Base-by-base conservation (phyloP, 2,888 invertebrate species). In the Xylophagus ater region DNA sequence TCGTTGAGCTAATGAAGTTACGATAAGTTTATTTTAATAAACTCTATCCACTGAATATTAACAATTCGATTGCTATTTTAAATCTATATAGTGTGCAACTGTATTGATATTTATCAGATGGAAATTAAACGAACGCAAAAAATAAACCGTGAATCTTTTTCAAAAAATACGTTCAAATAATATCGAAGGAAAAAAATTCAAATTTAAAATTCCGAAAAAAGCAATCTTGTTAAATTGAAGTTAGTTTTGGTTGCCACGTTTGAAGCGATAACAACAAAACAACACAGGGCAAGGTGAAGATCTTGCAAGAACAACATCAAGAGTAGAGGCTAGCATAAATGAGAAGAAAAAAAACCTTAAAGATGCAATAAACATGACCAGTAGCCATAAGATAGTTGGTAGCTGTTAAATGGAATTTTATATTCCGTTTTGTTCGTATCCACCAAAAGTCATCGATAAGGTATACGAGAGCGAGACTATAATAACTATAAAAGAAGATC, bases 341-440 rank as follows among this genome's bases (percentile, higher is more conserved):
- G n/a, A n/a, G n/a, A n/a, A n/a, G n/a, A n/a, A n/a, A n/a, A n/a
- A n/a, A n/a, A n/a, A n/a, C n/a, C 9, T 31, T 25, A 35, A 32
- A 35, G 41, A 32, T 26, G 33, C 37, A 41, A 41, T 41, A 37
- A 37, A 37, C 41, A 41, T 41, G 34, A 41, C 37, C 41, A 41
- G 41, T 41, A 41, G 40, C 40, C 34, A 30, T n/a, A n/a, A n/a
- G n/a, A n/a, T n/a, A n/a, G n/a, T n/a, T n/a, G 30, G 34, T 34
- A 12, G 41, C 37, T 41, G 41, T 41, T 41, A 41, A 41, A 33
- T 41, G 37, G 41, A 41, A 41, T 37, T 37, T 41, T 26, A 37
- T n/a, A n/a, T 37, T 37, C 30, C 33, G 29, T 33, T 37, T 41
- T 41, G 41, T 41, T 20, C 41, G 30, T 36, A 29, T 24, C 40